Percentiles rank a stretch among this genome's conserved stretches.
phyloP scores from a whole-genome alignment of 2,888 invertebrate species.

The Pycnomerus fuliginosus region DNA sequence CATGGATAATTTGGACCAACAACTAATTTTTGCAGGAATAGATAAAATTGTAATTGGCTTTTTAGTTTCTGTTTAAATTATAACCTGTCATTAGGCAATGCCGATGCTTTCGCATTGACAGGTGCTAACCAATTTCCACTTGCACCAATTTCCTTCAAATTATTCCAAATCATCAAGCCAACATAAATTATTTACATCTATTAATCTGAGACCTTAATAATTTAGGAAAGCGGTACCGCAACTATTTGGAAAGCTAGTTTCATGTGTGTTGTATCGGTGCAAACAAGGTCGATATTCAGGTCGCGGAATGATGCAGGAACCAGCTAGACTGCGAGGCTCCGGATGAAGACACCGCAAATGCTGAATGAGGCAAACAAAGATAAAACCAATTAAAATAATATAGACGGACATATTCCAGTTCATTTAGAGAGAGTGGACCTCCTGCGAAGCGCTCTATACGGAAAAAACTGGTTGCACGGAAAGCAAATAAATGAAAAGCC shows the following conservation, averaged over 20 bases:
- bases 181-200: too few relatives aligned
- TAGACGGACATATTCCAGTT: constrained; percentile 35
- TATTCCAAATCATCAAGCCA: too few relatives aligned
- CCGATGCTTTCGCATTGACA: too few relatives aligned
- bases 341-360: constrained; percentile 35
- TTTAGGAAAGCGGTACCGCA: constrained; percentile 8
- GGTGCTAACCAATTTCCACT: too few relatives aligned
- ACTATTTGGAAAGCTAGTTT: constrained; percentile 32
- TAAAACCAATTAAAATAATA: constrained; percentile 37
- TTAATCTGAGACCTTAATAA: too few relatives aligned
- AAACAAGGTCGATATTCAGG: constrained; percentile 50
- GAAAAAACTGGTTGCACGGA: constrained; percentile 20
- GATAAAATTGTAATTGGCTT: too few relatives aligned
- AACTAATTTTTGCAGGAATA: too few relatives aligned
- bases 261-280: constrained; percentile 32
- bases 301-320: constrained; percentile 34
- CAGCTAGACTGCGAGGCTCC: constrained; percentile 50
- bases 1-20: too few relatives aligned
- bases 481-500: too few relatives aligned
- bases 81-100: too few relatives aligned
- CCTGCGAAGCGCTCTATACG: constrained; percentile 13
- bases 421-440: constrained; percentile 24
- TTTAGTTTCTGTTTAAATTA: too few relatives aligned
- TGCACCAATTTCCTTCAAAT: too few relatives aligned
- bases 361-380: constrained; percentile 27